Base-by-base conservation (phyloP, 1,140 invertebrate genomes). In the Brachionus paranguensis region DNA sequence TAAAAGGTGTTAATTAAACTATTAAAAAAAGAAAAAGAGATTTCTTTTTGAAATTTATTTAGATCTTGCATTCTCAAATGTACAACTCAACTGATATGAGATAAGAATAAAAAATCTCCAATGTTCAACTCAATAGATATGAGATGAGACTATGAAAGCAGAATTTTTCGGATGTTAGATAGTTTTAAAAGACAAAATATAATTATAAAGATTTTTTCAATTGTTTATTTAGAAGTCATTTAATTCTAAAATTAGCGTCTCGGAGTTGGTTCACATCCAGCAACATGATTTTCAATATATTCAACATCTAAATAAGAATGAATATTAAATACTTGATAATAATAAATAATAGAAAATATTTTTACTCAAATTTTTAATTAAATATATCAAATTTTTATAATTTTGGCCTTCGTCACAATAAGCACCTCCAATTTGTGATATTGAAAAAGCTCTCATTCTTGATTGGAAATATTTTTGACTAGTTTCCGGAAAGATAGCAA, bases 341-440 rank as follows among this genome's bases (percentile, higher is more conserved):
- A 47, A 11, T 47, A 1, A 17, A 17, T 60, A 33, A 37, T 37
- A 3, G 33, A 37, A 37, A 37, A 37, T 37, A 7, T 7, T 37
- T 55, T 68, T 81, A 81, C 78, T 68, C 24, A 81, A 27, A 10
- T 37, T 47, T 68, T 81, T 81, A 1, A 81, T 47, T 14, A 81
- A 68, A 24, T 81, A 47, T 20, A 65, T 29, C 10, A 81, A 43
- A 47, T 81, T 81, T 60, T 81, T 81, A 14, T 81, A 81, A 37
- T 81, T 81, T 37, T 81, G 78, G 1, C 78, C 78, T 20, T 81
- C 8, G 14, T 81, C 78, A 29, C 78, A 81, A 68, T 81, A 81
- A n/a, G 78, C 78, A 14, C 78, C 78, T 20, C 64, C 53, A 47
- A 81, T 81, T 60, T 81, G 53, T 11, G 78, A 81, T 43, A 81